Base-by-base conservation (phyloP, 2,888 invertebrate genomes). In the Buathra laborator region DNA sequence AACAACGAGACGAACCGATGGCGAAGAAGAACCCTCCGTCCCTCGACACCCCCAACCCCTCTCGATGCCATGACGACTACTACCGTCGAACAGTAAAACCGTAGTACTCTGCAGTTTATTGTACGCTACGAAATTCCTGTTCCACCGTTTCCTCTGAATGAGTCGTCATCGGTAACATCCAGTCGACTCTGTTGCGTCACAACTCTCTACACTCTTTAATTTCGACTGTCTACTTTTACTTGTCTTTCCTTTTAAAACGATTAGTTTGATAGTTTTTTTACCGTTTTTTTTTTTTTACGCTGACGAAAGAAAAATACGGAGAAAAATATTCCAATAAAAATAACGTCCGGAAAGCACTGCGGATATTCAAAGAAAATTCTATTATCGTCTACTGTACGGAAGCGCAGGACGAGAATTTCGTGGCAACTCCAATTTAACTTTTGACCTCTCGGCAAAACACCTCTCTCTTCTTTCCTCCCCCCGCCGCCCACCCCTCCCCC, bases 11-110 rank as follows among this genome's bases (percentile, higher is more conserved):
- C 66, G 71, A 74, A 72, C 14, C 9, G 72, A 84, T 64, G 74
- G 62, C 44, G 59, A 67, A 16, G 78, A 66, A 68, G 75, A 66
- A 66, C 86, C 86, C 86, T 83, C 66, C 53, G 59, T 67, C 12
- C 74, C 75, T 56, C 56, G 74, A 72, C 24, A 24, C 56, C 71
- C 24, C 37, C 56, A 43, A 76, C 78, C 68, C 53, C 51, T 67
- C 79, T 81, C 83, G 86, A 87, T 87, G 74, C 86, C 86, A 87
- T 87, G 87, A 87, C 87, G 84, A 87, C 85, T 86, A 87, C 85
- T 86, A 83, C 71, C 78, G 72, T 9, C 16, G 46, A 16, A 74
- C 32, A 70, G 78, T 74, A 56, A 74, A 51, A 24, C 66, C 64
- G 14, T 32, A 51, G 46, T 19, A 43, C 56, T 46, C 19, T 46